These are phyloP conservation scores for Eospalax fontanierii DNA, from an alignment of 2,797 vertebrate genomes.

Conservation along the genomic window DNA sequence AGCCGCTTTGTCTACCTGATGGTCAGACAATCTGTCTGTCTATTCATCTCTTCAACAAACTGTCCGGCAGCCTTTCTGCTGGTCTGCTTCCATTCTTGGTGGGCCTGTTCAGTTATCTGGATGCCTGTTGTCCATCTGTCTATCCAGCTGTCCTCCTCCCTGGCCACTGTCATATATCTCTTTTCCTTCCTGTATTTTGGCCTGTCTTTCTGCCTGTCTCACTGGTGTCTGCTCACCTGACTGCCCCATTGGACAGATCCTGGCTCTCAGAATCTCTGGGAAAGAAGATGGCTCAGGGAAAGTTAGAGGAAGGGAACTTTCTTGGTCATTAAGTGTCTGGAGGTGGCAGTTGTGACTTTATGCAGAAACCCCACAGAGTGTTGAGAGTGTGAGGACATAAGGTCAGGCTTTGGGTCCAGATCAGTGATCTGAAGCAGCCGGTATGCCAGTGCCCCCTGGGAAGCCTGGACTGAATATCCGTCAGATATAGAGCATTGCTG, in stretches of 20 bases:
- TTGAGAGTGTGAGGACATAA: background rate
- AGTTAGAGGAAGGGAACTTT: background rate
- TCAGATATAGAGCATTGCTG: background rate
- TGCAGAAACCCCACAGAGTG: background rate
- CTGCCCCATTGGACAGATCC: background rate
- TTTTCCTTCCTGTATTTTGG: slow-evolving; percentile 9
- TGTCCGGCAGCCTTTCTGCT: background rate
- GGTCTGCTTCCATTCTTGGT: background rate
- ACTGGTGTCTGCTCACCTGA: background rate
- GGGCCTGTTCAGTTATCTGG: background rate
- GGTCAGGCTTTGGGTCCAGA: background rate
- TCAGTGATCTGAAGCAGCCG: background rate
- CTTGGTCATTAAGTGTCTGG: background rate
- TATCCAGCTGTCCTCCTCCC: background rate
- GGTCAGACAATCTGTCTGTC: background rate
- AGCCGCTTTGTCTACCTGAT: background rate
- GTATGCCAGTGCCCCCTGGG: background rate
- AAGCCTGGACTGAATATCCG: background rate
- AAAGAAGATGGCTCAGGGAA: background rate
- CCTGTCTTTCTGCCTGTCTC: background rate
- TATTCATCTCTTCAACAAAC: background rate
- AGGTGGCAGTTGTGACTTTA: background rate
- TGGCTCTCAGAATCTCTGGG: slow-evolving; percentile 14
- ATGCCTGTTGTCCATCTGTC: slow-evolving; percentile 5
- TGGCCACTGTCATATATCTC: background rate